Conservation (phyloP, 2,888 invertebrate genomes). For the Thera britannica region DNA sequence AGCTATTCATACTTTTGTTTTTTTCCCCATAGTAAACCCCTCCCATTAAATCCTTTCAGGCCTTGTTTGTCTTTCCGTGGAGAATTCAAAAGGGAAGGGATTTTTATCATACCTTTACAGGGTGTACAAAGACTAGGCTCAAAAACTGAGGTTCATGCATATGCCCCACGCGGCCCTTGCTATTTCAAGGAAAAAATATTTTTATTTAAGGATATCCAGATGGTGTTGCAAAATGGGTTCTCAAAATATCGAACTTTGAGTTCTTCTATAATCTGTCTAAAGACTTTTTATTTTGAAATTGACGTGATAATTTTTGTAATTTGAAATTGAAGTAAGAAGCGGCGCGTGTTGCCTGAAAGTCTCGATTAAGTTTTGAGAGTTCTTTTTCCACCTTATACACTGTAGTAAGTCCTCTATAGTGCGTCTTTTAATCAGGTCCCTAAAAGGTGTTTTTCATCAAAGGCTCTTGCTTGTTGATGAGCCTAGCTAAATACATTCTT, state of each 20-base stretch:
- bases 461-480: not conserved
- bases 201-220: too few species aligned
- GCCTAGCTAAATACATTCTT: too few species aligned
- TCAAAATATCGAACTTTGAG: too few species aligned
- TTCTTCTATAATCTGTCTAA: too few species aligned
- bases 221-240: too few species aligned
- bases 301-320: too few species aligned
- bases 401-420: not conserved
- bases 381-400: not conserved
- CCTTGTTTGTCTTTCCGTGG: constrained; percentile 26
- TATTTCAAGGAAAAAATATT: too few species aligned
- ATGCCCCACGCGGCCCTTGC: too few species aligned
- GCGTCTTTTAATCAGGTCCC: not conserved
- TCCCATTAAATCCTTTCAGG: constrained; percentile 32
- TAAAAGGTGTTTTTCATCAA: not conserved
- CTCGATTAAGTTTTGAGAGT: not conserved
- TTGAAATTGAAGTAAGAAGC: too few species aligned
- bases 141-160: not conserved
- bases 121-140: not conserved
- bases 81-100: constrained; percentile 11
- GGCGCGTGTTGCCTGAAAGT: too few species aligned
- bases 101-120: not conserved
- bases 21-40: constrained; percentile 22
- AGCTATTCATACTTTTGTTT: constrained; percentile 18
- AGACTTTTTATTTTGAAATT: too few species aligned